Percentiles rank a stretch among this genome's conserved stretches.
phyloP scores from a whole-genome alignment of 2,888 invertebrate species.

The Capitulum mitella region DNA sequence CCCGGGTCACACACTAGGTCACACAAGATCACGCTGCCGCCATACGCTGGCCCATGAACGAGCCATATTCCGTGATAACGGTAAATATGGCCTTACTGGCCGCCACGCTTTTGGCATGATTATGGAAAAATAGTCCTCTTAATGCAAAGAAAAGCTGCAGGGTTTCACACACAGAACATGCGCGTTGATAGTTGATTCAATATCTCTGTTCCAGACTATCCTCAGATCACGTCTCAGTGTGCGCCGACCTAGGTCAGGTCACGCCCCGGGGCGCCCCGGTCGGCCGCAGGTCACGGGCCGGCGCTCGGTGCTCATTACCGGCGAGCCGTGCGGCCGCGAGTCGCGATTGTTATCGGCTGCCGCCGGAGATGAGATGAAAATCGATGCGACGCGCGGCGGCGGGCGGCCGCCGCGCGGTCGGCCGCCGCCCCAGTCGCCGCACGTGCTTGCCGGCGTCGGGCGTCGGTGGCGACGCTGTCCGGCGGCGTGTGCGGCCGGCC shows the following conservation, averaged over 20 bases:
- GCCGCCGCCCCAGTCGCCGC: background rate
- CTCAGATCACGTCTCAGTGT: background rate
- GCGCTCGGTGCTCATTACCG: background rate
- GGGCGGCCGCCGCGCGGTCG: background rate
- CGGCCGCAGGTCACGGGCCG: too few relatives aligned
- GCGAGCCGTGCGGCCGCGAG: background rate
- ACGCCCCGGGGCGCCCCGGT: background rate
- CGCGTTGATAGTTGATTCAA: too few relatives aligned
- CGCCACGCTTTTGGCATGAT: too few relatives aligned
- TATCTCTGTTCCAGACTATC: background rate
- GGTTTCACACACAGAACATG: background rate
- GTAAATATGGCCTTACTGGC: too few relatives aligned
- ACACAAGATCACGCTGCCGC: too few relatives aligned
- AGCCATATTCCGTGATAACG: too few relatives aligned
- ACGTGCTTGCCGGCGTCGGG: background rate
- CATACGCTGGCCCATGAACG: too few relatives aligned
- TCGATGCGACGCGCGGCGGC: background rate
- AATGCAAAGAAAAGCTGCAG: background rate
- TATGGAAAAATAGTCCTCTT: too few relatives aligned
- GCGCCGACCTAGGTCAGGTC: background rate
- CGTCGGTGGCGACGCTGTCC: background rate
- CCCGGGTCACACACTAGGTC: too few relatives aligned
- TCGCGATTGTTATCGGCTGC: constrained; percentile 5
- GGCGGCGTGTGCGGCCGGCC: too few relatives aligned
- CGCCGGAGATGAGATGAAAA: constrained; percentile 22